Conservation (phyloP, 2,113 vertebrate genomes). For the Ophthalmolycus amberensis region DNA sequence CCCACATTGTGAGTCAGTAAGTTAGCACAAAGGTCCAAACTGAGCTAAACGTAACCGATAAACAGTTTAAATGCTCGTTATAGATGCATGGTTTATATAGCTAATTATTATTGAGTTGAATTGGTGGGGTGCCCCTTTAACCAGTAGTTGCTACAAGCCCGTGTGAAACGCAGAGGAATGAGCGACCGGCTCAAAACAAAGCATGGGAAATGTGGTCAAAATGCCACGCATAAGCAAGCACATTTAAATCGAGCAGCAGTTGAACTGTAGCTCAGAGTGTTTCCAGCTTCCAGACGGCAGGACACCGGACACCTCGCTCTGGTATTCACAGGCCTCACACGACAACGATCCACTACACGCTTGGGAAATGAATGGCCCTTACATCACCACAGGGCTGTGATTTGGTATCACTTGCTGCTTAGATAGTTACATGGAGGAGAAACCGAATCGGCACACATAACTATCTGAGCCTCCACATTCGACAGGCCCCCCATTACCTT, state of each 20-base stretch:
- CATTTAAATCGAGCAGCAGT: constrained; percentile 28
- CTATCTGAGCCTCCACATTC: not conserved
- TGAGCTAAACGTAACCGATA: too few species aligned
- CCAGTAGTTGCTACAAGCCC: not conserved
- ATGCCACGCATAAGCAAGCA: constrained; percentile 2
- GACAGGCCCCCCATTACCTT: not conserved
- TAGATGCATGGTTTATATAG: too few species aligned
- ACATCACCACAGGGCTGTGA: constrained; percentile 36
- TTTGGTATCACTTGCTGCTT: constrained; percentile 16
- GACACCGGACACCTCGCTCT: constrained; percentile 64
- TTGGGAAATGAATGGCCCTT: constrained; percentile 39
- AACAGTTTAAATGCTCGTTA: too few species aligned
- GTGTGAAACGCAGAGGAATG: not conserved
- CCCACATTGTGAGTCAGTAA: not conserved
- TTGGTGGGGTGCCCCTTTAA: not conserved
- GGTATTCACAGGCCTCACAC: constrained; percentile 56
- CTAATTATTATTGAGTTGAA: not conserved
- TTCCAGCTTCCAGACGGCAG: constrained; percentile 67
- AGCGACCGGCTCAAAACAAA: constrained; percentile 5
- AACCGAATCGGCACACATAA: not conserved
- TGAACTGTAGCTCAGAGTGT: constrained; percentile 17
- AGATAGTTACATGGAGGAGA: not conserved
- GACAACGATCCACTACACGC: constrained; percentile 15
- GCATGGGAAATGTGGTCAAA: constrained; percentile 26
- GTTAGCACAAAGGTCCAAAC: too few species aligned